These are phyloP conservation scores for Philypnodon macrostomus DNA, from an alignment of 2,797 vertebrate genomes.

Conservation along the genomic window DNA sequence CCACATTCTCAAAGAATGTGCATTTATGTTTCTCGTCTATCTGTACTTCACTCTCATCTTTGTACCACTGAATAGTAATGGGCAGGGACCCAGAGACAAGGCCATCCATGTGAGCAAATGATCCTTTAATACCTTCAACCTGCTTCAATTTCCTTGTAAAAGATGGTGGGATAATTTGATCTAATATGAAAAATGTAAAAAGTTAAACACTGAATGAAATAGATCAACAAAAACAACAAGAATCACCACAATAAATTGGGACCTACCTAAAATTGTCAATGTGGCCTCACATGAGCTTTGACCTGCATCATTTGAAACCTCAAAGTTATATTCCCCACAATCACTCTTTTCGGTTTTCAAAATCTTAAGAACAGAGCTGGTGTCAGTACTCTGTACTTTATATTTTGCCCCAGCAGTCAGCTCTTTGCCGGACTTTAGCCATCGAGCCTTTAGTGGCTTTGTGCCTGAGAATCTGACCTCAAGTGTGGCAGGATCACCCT, in stretches of 20 bases:
- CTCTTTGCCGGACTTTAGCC: constrained; percentile 89
- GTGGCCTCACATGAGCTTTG: constrained; percentile 85
- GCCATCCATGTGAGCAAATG: constrained; percentile 91
- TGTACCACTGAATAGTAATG: constrained; percentile 91
- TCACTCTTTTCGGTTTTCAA: constrained; percentile 87
- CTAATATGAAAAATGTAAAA: constrained; percentile 69
- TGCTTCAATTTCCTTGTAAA: constrained; percentile 95
- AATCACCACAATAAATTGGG: not conserved
- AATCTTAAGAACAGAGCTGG: constrained; percentile 89
- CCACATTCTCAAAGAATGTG: constrained; percentile 94
- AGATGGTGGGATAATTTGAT: constrained; percentile 95
- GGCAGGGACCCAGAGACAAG: constrained; percentile 95
- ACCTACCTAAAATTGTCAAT: constrained; percentile 91
- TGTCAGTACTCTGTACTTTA: constrained; percentile 89
- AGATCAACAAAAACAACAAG: not conserved
- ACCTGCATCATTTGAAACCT: constrained; percentile 92
- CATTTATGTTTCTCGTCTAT: constrained; percentile 89
- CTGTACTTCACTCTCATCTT: constrained; percentile 87
- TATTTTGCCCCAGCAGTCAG: constrained; percentile 84
- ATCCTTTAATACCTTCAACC: constrained; percentile 92
- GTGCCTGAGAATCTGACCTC: constrained; percentile 93
- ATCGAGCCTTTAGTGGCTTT: constrained; percentile 86
- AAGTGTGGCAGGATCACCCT: constrained; percentile 92
- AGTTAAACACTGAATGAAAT: constrained; percentile 21
- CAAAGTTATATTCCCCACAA: constrained; percentile 88